Conservation (phyloP, 2,797 vertebrate species). For the Melanotaenia parkinsoni region DNA sequence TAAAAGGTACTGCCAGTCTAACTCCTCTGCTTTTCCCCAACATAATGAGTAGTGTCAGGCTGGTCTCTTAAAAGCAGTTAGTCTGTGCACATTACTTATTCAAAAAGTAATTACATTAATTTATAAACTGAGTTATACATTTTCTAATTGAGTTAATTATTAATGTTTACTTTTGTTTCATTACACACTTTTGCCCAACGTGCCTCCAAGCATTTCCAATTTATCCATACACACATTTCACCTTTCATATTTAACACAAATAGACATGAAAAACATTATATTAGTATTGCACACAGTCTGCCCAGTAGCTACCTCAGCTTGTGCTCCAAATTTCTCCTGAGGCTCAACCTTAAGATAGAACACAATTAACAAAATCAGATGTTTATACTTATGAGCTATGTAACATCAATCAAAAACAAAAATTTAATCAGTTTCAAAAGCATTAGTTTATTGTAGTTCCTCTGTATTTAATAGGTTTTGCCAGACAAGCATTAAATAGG, state of each 20-base stretch:
- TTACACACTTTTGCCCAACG: neutral
- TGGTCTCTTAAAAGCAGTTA: neutral
- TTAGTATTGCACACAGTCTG: neutral
- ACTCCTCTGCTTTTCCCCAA: too few species aligned
- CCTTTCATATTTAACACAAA: too few species aligned
- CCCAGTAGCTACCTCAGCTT: neutral
- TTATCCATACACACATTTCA: neutral
- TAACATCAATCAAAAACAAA: neutral
- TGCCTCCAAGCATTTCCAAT: neutral
- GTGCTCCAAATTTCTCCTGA: neutral
- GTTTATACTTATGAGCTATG: too few species aligned
- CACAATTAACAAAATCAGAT: neutral
- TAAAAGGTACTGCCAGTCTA: too few species aligned
- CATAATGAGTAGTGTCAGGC: neutral
- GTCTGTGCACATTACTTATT: neutral
- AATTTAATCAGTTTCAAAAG: neutral
- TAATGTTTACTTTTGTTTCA: neutral
- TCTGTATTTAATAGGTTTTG: neutral
- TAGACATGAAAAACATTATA: too few species aligned
- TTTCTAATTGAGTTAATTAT: neutral
- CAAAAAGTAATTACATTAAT: neutral
- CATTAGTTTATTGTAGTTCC: neutral
- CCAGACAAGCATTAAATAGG: neutral
- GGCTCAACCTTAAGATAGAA: neutral
- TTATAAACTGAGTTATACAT: neutral